phyloP scores from a whole-genome alignment of 2,888 invertebrate genomes.

The Pyrgus malvae region DNA sequence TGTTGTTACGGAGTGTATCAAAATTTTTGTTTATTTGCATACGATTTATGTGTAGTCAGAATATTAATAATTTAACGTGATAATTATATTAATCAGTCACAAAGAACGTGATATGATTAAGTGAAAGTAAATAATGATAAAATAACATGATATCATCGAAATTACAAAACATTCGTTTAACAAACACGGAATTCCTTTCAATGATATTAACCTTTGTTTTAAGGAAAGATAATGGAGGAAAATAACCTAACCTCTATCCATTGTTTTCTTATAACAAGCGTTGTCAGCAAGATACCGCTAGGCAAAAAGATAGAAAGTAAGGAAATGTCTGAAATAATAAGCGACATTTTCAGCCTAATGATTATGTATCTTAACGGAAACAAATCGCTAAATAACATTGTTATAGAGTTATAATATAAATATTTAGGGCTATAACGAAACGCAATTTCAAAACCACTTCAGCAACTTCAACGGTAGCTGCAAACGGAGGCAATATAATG shows the following conservation, averaged over 20 bases:
- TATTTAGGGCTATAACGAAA: too few relatives aligned
- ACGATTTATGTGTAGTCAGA: too few relatives aligned
- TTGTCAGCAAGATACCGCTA: neutral
- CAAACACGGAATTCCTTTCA: constrained; percentile 14
- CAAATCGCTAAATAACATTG: neutral
- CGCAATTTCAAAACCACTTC: too few relatives aligned
- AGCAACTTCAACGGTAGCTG: too few relatives aligned
- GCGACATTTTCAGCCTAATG: neutral
- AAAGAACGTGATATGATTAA: constrained; percentile 5
- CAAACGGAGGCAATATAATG: too few relatives aligned
- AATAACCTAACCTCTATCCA: constrained; percentile 1
- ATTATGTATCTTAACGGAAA: neutral
- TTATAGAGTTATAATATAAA: too few relatives aligned
- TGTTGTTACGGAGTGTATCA: too few relatives aligned
- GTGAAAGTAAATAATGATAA: constrained; percentile 15
- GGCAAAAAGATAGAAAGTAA: constrained; percentile 1
- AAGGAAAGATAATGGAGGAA: constrained; percentile 6
- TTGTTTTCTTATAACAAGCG: constrained; percentile 8
- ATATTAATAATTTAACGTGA: too few relatives aligned
- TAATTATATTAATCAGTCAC: neutral
- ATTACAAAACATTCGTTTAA: constrained; percentile 16
- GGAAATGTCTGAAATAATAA: constrained; percentile 7
- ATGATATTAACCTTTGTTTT: constrained; percentile 21
- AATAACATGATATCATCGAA: constrained; percentile 10
- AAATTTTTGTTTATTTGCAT: too few relatives aligned